Percentiles rank a stretch among this genome's conserved stretches.
Conservation (phyloP, 2,888 invertebrate genomes). For the Micropterix aruncella region DNA sequence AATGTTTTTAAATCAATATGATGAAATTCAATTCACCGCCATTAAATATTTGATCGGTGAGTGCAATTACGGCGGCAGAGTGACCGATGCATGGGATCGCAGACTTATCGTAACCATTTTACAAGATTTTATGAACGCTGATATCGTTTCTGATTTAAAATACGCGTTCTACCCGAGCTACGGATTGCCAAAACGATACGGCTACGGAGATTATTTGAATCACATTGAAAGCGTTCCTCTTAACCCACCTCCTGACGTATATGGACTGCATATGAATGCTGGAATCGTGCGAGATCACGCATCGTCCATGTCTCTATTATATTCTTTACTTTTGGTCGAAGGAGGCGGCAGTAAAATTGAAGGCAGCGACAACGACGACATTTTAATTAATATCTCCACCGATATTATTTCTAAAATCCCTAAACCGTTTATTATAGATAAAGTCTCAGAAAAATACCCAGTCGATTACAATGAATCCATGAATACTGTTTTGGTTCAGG, state of each 20-base stretch:
- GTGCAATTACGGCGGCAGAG: conserved; percentile 82
- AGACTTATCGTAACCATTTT: conserved; percentile 64
- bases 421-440: conserved; percentile 50
- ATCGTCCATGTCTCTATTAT: conserved; percentile 55
- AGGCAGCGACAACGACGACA: conserved; percentile 51
- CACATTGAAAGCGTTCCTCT: conserved; percentile 64
- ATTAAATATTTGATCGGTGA: conserved; percentile 79
- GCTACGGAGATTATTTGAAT: conserved; percentile 58
- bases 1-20: conserved; percentile 69
- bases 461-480: conserved; percentile 68
- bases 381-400: conserved; percentile 43
- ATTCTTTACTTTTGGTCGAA: conserved; percentile 62
- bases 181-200: conserved; percentile 53
- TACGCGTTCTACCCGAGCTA: conserved; percentile 53
- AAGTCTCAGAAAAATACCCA: conserved; percentile 50
- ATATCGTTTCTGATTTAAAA: conserved; percentile 47
- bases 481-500: conserved; percentile 74
- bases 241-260: conserved; percentile 72
- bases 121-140: conserved; percentile 53
- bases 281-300: conserved; percentile 76
- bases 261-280: conserved; percentile 83
- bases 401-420: conserved; percentile 49
- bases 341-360: conserved; percentile 40
- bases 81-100: conserved; percentile 78
- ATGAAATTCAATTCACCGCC: conserved; percentile 69